Evolutionary conservation across 2,888 invertebrate genomes (phyloP), one percentile per base, ranked within the genome.

Genomic region (Sturmia bella): DNA sequence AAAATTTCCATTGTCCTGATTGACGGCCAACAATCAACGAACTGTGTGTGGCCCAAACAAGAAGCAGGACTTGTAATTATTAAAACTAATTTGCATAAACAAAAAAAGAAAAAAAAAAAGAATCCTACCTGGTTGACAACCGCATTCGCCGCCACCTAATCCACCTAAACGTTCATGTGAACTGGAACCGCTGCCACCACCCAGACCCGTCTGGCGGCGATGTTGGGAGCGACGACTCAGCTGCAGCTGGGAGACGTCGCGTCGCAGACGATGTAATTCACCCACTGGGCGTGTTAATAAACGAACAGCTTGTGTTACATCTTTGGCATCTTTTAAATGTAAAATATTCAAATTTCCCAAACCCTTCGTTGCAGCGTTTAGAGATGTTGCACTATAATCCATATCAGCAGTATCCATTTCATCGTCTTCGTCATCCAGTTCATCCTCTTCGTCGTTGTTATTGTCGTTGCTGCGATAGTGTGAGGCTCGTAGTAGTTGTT

Each of bases 171-270:
- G 78, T 50, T 83, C 73, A 24, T 83, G 83, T 7, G 82, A 83
- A 24, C 12, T 74, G 93, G 93, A 75, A 57, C 82, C 75, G 27
- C 56, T 57, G 52, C 78, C 83, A 54, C 12, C 93, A 92, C 63
- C 92, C 93, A 59, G 69, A 79, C 78, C 85, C 0, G 87, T 85
- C 45, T 89, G 87, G 57, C 89, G 88, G 1, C 91, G 89, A 27
- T 90, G 88, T 84, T 90, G 89, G 75, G 89, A 89, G 59, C 91
- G 89, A 52, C 91, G 87, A 74, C 87, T 89, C 79, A 91, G 84
- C 84, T 91, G 90, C 84, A 91, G 85, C 64, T 91, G 89, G 70
- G 91, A 91, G 13, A 91, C 91, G 85, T 91, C 91, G 77, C 91
- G 89, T 32, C 91, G 88, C 80, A 91, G 85, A 50, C 91, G 89